Percentiles rank a stretch among this genome's conserved stretches.
These are phyloP conservation scores for Cyanoliseus patagonus DNA, from an alignment of 2,113 vertebrate species.

Conservation along the genomic window DNA sequence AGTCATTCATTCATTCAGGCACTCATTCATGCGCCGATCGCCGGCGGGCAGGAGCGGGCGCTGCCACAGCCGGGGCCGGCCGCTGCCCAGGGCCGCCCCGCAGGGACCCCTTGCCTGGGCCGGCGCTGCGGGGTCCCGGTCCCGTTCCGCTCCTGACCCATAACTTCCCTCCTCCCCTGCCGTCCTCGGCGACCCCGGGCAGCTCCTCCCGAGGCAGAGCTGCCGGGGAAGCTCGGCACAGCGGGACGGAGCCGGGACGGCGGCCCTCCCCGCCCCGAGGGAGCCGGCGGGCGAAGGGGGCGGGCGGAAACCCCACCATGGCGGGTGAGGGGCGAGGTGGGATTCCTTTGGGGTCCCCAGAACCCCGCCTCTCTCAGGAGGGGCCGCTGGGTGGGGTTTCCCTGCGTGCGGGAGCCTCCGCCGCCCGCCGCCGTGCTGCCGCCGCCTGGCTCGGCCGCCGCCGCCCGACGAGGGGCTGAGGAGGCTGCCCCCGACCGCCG, in stretches of 20 bases:
- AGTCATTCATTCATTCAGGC: conserved; percentile 54
- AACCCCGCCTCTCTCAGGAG: conserved; percentile 34
- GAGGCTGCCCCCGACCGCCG: not conserved
- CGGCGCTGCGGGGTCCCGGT: not conserved
- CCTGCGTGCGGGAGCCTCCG: not conserved
- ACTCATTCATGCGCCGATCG: conserved; percentile 37
- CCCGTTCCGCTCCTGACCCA: not conserved
- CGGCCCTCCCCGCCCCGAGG: not conserved
- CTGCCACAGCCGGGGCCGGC: not conserved
- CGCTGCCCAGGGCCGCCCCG: not conserved
- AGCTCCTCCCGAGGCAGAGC: not conserved
- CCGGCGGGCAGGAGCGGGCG: not conserved
- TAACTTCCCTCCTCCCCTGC: not conserved
- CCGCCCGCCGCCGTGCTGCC: conserved; percentile 18
- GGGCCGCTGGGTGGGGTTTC: conserved; percentile 56
- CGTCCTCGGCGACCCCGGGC: not conserved
- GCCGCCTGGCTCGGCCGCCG: not conserved
- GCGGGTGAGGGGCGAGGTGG: conserved; percentile 14
- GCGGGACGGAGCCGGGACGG: not conserved
- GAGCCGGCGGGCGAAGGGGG: not conserved
- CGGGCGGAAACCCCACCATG: not conserved
- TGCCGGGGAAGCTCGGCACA: not conserved
- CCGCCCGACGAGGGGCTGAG: not conserved
- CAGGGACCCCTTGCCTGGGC: not conserved
- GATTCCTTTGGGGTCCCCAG: conserved; percentile 37